These are phyloP conservation scores for Copidosoma aretas DNA, from an alignment of 2,888 invertebrate genomes.

Conservation along the genomic window DNA sequence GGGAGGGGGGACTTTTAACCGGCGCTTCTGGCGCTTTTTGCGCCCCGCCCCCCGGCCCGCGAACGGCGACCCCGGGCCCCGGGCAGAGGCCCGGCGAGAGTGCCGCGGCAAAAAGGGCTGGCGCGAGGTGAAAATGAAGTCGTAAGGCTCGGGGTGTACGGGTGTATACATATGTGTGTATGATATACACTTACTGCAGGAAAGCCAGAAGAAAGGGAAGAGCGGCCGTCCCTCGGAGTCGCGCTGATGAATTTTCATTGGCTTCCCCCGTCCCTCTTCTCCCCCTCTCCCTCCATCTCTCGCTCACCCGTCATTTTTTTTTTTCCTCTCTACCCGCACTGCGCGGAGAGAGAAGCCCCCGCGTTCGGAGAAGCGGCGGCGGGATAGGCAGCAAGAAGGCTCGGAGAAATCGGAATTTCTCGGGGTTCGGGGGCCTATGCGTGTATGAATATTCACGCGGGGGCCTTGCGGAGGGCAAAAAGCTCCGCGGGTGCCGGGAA, in stretches of 20 bases:
- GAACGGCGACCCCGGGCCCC: too few relatives aligned
- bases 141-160: constrained; percentile 38
- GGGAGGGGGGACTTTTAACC: too few relatives aligned
- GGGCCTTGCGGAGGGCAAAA: background rate
- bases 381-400: too few relatives aligned
- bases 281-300: background rate
- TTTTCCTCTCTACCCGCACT: too few relatives aligned
- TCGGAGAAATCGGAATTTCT: constrained; percentile 27
- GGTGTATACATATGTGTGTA: too few relatives aligned
- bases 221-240: background rate
- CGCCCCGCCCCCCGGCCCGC: too few relatives aligned
- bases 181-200: background rate
- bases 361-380: constrained; percentile 21
- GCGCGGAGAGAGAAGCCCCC: background rate
- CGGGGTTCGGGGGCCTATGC: background rate
- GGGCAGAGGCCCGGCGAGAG: too few relatives aligned
- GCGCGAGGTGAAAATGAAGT: constrained; percentile 41
- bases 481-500: constrained; percentile 4
- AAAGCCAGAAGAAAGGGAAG: constrained; percentile 6
- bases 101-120: too few relatives aligned
- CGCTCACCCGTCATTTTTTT: too few relatives aligned
- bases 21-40: too few relatives aligned
- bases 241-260: constrained; percentile 40
- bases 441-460: constrained; percentile 28
- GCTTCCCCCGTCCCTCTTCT: constrained; percentile 27